A percentile compares a stretch with the other conserved stretches of the same genome.
phyloP scores from a whole-genome alignment of 2,797 vertebrate species.

The Tachyglossus aculeatus region DNA sequence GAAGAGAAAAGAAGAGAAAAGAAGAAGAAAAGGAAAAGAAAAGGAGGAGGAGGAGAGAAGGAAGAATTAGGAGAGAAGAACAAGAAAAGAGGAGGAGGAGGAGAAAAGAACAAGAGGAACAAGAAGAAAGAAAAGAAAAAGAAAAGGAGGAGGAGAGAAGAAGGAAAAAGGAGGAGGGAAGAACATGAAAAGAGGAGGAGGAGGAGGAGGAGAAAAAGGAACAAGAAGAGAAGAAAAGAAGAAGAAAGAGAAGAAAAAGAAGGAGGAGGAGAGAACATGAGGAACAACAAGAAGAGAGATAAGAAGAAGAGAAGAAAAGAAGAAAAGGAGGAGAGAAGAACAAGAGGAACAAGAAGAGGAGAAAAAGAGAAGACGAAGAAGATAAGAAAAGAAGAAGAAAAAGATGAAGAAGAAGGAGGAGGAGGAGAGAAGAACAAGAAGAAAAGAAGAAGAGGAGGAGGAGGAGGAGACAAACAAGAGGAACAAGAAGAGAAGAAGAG shows the following conservation, averaged over 20 bases:
- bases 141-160: not conserved
- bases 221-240: no score
- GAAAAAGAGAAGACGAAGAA: not conserved
- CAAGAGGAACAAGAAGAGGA: not conserved
- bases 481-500: not conserved
- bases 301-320: not conserved
- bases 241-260: not conserved
- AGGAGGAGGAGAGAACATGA: not conserved
- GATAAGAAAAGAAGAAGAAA: not conserved
- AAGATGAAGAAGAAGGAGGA: not conserved
- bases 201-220: not conserved
- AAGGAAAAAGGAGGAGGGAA: fast-evolving
- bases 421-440: no score
- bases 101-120: not conserved
- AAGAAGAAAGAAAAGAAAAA: not conserved
- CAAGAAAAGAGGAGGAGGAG: not conserved
- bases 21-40: not conserved
- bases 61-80: not conserved
- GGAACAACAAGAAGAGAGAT: not conserved
- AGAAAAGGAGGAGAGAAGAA: not conserved
- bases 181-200: not conserved
- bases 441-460: not conserved
- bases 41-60: not conserved
- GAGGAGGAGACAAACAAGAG: not conserved
- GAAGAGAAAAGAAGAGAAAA: not conserved